Conservation (phyloP, 2,113 vertebrate species). For the Pseudolaguvia tuberculata region DNA sequence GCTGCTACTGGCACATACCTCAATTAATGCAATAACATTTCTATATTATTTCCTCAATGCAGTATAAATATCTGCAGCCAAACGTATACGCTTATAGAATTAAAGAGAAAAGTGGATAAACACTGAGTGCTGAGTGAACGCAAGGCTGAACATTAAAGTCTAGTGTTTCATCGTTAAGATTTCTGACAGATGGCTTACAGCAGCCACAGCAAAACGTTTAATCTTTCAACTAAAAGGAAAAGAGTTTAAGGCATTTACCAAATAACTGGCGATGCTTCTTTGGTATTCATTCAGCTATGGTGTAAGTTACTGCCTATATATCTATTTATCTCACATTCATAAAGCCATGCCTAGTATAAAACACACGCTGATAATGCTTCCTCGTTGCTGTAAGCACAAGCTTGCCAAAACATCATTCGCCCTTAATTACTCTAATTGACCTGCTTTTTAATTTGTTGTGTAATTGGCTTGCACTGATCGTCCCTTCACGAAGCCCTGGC, state of each 20-base stretch:
- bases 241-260: neutral
- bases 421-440: constrained; percentile 32
- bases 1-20: neutral
- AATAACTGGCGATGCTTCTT: neutral
- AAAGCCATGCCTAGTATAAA: constrained; percentile 1
- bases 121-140: neutral
- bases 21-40: constrained; percentile 1
- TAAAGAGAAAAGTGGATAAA: constrained; percentile 8
- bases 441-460: constrained; percentile 35
- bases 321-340: neutral
- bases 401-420: constrained; percentile 13
- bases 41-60: neutral
- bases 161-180: constrained; percentile 23
- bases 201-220: constrained; percentile 23
- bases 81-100: neutral
- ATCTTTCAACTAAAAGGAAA: constrained; percentile 21
- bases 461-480: constrained; percentile 39
- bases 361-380: neutral
- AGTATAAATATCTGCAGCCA: neutral
- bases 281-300: neutral
- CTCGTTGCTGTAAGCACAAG: neutral
- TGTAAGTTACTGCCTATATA: neutral
- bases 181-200: constrained; percentile 33
- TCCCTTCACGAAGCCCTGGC: constrained; percentile 22
- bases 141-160: constrained; percentile 9